Conservation (phyloP, 2,797 vertebrate species). For the Manis crassicaudata region DNA sequence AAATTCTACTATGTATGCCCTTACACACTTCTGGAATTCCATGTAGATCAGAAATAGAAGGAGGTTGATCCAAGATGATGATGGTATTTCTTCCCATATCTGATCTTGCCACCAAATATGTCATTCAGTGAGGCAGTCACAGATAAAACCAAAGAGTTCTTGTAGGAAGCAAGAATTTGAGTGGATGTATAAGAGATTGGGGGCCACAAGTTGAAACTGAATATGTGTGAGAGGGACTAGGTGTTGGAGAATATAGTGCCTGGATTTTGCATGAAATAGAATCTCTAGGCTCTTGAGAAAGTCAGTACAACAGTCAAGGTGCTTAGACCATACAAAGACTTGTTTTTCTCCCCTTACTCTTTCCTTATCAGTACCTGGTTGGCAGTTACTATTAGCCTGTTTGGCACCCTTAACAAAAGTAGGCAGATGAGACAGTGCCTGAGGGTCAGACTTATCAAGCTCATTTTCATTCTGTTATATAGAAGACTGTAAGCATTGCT, state of each 20-base stretch:
- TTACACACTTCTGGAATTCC: conserved; percentile 13
- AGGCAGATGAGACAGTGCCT: background rate
- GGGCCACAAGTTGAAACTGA: background rate
- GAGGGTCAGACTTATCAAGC: background rate
- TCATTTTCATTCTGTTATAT: background rate
- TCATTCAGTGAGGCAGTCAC: background rate
- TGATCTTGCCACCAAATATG: background rate
- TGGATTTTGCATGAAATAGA: conserved; percentile 27
- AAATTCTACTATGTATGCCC: background rate
- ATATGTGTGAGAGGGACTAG: background rate
- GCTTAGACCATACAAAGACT: background rate
- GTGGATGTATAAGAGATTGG: background rate
- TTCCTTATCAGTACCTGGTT: background rate
- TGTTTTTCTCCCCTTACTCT: background rate
- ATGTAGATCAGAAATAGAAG: conserved; percentile 23
- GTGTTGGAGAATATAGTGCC: background rate
- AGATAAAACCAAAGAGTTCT: conserved; percentile 2
- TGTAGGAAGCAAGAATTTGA: background rate
- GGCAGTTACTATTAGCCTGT: background rate
- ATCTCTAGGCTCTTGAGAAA: background rate
- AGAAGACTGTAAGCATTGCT: background rate
- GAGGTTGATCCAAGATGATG: background rate
- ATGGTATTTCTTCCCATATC: background rate
- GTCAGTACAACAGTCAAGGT: background rate
- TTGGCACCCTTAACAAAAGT: background rate